Evolutionary conservation across 2,113 vertebrate species (phyloP), one percentile per base, ranked within the genome.

Genomic region (Okapia johnstoni): DNA sequence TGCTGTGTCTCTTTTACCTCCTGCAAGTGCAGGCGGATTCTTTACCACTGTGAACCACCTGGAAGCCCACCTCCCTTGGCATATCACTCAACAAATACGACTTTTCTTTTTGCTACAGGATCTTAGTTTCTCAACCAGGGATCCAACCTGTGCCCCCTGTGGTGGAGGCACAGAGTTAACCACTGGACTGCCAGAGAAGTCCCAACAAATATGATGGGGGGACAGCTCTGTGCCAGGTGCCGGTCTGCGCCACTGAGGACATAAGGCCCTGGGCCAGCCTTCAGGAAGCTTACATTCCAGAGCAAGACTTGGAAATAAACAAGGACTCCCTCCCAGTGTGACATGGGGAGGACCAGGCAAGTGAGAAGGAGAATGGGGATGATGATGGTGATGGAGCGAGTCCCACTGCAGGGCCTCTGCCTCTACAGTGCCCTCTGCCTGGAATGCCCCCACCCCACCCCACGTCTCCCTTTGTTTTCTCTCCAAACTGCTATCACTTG

Each of bases 291-390:
- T 13, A 3, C 5, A 0, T 13, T n/a, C 36, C 11, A 46, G 60
- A 6, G 66, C 55, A 21, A 70, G 36, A 43, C 46, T 3, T 6
- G 15, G 52, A 33, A 30, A 2, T 7, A 40, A 21, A 36, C 33
- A 6, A 1, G 25, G 28, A 3, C 4, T 52, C 36, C 1, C 58
- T 57, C 15, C 6, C 0, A 1, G 19, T 12, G 55, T 16, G 3
- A 52, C 66, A 0, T 1, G 15, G 26, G 73, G 61, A 12, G 36
- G 9, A 16, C 21, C 0, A 16, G 15, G 33, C 40, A 36, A 36
- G 25, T 13, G 89, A 50, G 63, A 11, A 36, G 3, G 63, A 30
- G 10, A 15, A 8, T 6, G 28, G 10, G 2, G 61, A 4, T 0
- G 5, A 7, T 16, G 55, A 26, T 0, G 5, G 13, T 1, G 61